Evolutionary conservation across 2,888 invertebrate species (phyloP).

Genomic region (Entomobrya multifasciata): DNA sequence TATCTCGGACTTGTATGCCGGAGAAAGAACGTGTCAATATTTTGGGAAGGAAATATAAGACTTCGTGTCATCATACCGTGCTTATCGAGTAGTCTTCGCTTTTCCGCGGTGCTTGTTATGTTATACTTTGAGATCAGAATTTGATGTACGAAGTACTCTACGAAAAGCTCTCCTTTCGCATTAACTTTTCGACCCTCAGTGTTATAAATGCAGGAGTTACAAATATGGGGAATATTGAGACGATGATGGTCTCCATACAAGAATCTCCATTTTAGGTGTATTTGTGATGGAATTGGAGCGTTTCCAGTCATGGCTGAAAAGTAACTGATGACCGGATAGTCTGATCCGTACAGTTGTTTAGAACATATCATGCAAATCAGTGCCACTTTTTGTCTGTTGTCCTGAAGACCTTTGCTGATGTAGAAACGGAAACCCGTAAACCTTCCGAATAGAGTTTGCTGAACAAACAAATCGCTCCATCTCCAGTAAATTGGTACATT

Average conservation of each 20-base stretch:
- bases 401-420: neutral
- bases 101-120: slow-evolving; percentile 17
- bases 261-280: neutral
- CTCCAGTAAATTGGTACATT: neutral
- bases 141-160: slow-evolving; percentile 15
- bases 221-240: slow-evolving; percentile 42
- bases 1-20: neutral
- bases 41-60: neutral
- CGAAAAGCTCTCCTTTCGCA: neutral
- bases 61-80: slow-evolving; percentile 22
- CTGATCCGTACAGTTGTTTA: neutral
- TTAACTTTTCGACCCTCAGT: neutral
- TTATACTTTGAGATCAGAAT: slow-evolving; percentile 16
- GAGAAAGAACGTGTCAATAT: neutral
- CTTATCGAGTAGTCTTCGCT: slow-evolving; percentile 9
- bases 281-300: neutral
- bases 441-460: neutral
- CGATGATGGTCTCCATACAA: slow-evolving; percentile 17
- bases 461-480: neutral
- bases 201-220: neutral
- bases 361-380: neutral
- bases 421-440: neutral
- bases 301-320: neutral
- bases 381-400: neutral
- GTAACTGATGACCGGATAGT: neutral